Conservation (phyloP, 2,113 vertebrate genomes). For the Crotalus viridis region DNA sequence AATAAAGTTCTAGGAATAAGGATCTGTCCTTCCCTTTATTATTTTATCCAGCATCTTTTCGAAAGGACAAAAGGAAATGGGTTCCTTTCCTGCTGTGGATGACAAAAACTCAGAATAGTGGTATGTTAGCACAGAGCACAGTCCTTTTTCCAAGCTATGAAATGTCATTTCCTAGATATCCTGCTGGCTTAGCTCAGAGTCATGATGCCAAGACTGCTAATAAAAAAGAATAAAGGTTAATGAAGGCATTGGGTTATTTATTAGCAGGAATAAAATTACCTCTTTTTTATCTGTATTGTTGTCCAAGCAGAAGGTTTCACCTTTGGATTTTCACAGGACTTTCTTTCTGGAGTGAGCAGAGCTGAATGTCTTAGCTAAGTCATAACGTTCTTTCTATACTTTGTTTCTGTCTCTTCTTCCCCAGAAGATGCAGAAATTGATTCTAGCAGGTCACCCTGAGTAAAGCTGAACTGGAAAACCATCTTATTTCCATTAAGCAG, state of each 20-base stretch:
- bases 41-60: constrained; percentile 42
- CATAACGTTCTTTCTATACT: constrained; percentile 21
- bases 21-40: not conserved
- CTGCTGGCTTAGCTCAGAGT: constrained; percentile 69
- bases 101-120: constrained; percentile 68
- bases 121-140: constrained; percentile 52
- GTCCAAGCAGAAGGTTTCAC: constrained; percentile 55
- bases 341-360: constrained; percentile 42
- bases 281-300: constrained; percentile 54
- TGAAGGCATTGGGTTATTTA: constrained; percentile 70
- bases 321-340: constrained; percentile 61
- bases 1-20: constrained; percentile 32
- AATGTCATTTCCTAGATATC: constrained; percentile 76
- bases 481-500: not conserved
- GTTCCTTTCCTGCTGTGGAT: constrained; percentile 61
- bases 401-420: not conserved
- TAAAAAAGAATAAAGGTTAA: constrained; percentile 83
- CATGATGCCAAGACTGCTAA: constrained; percentile 64
- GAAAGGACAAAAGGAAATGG: constrained; percentile 54
- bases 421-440: constrained; percentile 6
- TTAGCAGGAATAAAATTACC: constrained; percentile 63
- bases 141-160: constrained; percentile 69
- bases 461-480: not conserved
- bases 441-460: constrained; percentile 13
- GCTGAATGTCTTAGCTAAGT: constrained; percentile 38